Conservation (phyloP, 1,140 invertebrate species). For the Scaptomyza montana region DNA sequence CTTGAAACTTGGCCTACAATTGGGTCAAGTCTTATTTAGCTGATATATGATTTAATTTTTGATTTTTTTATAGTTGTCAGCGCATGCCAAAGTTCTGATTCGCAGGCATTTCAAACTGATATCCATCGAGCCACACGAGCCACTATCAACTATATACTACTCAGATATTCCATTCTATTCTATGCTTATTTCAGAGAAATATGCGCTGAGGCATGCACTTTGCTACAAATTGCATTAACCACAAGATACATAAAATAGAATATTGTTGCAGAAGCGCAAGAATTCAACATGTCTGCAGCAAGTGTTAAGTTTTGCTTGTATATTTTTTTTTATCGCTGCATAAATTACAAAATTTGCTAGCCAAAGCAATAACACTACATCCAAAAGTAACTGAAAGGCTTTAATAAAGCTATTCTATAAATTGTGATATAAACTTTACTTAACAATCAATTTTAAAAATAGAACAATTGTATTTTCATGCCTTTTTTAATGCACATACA, state of each 20-base stretch:
- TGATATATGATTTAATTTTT: conserved; percentile 49
- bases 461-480: no score
- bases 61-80: conserved; percentile 52
- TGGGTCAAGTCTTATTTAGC: conserved; percentile 62
- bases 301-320: conserved; percentile 10
- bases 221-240: conserved; percentile 27
- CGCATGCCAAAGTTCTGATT: conserved; percentile 70
- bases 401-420: no score
- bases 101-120: conserved; percentile 26
- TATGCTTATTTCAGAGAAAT: conserved; percentile 30
- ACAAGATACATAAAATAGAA: conserved; percentile 13
- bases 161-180: conserved; percentile 2
- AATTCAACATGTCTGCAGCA: conserved; percentile 23
- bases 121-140: conserved; percentile 35
- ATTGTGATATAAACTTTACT: no score
- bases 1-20: conserved; percentile 37
- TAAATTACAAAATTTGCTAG: conserved; percentile 20
- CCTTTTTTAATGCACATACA: no score
- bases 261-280: conserved; percentile 2
- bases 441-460: no score
- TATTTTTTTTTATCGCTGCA: background rate
- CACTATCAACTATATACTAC: background rate
- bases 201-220: conserved; percentile 23
- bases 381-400: background rate
- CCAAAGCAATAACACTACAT: conserved; percentile 13